These are phyloP conservation scores for Drosophila nr. medialis DNA, from an alignment of 2,888 invertebrate species.

Conservation along the genomic window DNA sequence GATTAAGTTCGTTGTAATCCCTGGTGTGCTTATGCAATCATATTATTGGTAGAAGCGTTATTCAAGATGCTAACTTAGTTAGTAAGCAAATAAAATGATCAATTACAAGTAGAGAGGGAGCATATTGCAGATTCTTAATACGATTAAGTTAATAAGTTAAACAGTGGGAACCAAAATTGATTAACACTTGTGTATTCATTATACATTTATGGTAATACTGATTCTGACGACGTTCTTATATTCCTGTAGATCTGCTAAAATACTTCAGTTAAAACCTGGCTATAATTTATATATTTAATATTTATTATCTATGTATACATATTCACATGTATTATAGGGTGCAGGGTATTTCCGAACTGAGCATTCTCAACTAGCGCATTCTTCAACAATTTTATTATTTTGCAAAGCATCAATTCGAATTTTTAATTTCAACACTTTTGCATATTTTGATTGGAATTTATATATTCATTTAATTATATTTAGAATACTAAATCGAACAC, in stretches of 20 bases:
- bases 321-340: not conserved
- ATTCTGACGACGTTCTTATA: no score
- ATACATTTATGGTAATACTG: not conserved
- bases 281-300: not conserved
- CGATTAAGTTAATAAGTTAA: not conserved
- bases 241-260: not conserved
- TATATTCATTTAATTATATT: not conserved
- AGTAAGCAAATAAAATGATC: slow-evolving; percentile 39
- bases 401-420: not conserved
- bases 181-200: not conserved
- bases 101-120: not conserved
- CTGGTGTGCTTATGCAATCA: slow-evolving; percentile 16
- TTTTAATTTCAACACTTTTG: not conserved
- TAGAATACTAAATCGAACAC: not conserved
- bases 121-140: not conserved
- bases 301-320: not conserved
- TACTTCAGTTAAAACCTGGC: not conserved
- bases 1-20: slow-evolving; percentile 45
- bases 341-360: not conserved
- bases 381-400: not conserved
- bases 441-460: not conserved
- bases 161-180: not conserved
- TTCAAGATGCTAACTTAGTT: slow-evolving; percentile 49
- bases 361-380: not conserved
- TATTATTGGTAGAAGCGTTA: slow-evolving; percentile 20